These are phyloP conservation scores for Camponotus vicinus DNA, from an alignment of 1,140 invertebrate species.

Conservation along the genomic window DNA sequence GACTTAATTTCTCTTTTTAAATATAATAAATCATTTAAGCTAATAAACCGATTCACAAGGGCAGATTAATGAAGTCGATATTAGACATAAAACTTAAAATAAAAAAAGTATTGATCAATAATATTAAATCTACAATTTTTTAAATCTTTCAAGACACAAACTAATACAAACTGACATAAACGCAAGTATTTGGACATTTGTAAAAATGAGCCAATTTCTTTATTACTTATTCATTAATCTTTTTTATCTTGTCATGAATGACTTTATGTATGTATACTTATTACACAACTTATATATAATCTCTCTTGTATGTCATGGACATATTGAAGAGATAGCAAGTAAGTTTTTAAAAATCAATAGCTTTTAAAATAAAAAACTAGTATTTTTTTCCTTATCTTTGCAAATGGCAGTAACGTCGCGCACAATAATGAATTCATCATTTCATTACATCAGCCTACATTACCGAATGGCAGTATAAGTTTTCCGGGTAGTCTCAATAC, in stretches of 20 bases:
- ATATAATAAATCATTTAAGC: background rate
- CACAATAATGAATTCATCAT: constrained; percentile 60
- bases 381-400: constrained; percentile 25
- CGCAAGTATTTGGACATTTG: constrained; percentile 10
- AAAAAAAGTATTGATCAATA: background rate
- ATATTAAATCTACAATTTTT: too few species aligned
- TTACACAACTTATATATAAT: constrained; percentile 29
- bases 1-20: background rate
- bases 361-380: background rate
- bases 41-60: constrained; percentile 23
- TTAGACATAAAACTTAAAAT: background rate
- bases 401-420: constrained; percentile 73
- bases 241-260: constrained; percentile 24
- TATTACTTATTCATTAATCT: constrained; percentile 3
- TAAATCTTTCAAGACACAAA: background rate
- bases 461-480: constrained; percentile 69
- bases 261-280: background rate
- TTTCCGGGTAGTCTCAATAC: constrained; percentile 38
- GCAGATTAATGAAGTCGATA: background rate
- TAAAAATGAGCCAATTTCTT: background rate
- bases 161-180: background rate
- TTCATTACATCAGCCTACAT: constrained; percentile 39
- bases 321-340: constrained; percentile 21
- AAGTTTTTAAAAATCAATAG: constrained; percentile 40
- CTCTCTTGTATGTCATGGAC: background rate